Evolutionary conservation across 2,888 invertebrate genomes (phyloP), one percentile per base, ranked within the genome.

Genomic region (Eurytoma californica): DNA sequence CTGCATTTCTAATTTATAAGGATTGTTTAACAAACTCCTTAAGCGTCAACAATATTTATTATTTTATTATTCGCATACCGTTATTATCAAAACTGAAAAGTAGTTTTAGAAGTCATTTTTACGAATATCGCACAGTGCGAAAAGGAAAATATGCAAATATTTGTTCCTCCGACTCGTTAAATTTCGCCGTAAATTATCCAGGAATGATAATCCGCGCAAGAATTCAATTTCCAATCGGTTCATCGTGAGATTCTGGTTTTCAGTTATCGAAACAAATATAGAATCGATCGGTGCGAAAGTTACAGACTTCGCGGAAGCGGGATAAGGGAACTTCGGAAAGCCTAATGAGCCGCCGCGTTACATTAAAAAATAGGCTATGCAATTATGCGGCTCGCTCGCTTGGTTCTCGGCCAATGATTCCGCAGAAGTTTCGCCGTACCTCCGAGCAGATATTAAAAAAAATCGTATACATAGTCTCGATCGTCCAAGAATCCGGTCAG

Each of bases 331-430:
- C 47, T 58, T 49, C 49, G 51, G 39, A 63, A 51, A 51, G 61
- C 61, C 72, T 72, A 72, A 72, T 72, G 72, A 72, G 72, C 72
- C 72, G 18, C 39, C 60, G 30, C 63, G 28, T 63, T 63, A 63
- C 39, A 63, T 39, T 30, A 30, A 63, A 24, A 66, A 72, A 72
- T 53, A 72, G 53, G 61, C 53, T 30, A 18, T 47, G 55, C n/a
- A 53, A 53, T 53, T 20, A 13, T n/a, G 72, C 16, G 30, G 24
- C 61, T 65, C 53, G 49, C 39, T 30, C 28, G 57, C 69, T 65
- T 72, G 72, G 72, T 55, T 55, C 72, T 5, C 65, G 16, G 63
- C 72, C 72, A 72, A 55, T 72, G 18, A 72, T 39, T 20, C 18
- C 51, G 49, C 16, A 53, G 28, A 67, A 68, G 53, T 16, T 24